A percentile compares a stretch with the other conserved stretches of the same genome.
phyloP scores from a whole-genome alignment of 2,888 invertebrate genomes.

The Mesochorus sp. region DNA sequence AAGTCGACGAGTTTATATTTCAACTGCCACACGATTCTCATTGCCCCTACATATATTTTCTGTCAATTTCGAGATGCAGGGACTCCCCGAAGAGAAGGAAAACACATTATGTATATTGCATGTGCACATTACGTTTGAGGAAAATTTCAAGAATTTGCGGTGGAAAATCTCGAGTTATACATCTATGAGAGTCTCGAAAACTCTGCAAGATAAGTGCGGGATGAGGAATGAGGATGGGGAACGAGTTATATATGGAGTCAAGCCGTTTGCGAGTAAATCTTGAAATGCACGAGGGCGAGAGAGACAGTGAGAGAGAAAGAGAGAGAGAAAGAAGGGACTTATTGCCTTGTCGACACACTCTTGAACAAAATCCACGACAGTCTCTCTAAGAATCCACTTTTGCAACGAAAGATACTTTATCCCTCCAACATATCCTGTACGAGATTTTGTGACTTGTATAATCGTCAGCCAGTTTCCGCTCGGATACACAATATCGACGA shows the following conservation, averaged over 20 bases:
- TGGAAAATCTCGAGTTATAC: background rate
- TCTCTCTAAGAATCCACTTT: background rate
- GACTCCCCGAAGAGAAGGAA: background rate
- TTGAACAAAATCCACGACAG: background rate
- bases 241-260: no score
- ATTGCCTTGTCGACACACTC: background rate
- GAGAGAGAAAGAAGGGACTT: background rate
- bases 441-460: conserved; percentile 2
- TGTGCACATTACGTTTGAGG: conserved; percentile 5
- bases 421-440: no score
- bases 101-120: background rate
- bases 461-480: conserved; percentile 31
- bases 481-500: conserved; percentile 39
- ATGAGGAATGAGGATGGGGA: background rate
- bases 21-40: no score
- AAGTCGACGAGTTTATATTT: no score
- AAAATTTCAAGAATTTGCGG: no score
- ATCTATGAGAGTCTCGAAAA: no score
- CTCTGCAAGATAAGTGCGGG: no score
- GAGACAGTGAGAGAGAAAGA: background rate
- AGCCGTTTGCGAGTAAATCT: background rate
- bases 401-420: no score
- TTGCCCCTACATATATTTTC: no score
- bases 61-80: no score
- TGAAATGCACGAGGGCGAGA: background rate